Conservation (phyloP, 2,888 invertebrate genomes). For the Marasmarcha lunaedactyla region DNA sequence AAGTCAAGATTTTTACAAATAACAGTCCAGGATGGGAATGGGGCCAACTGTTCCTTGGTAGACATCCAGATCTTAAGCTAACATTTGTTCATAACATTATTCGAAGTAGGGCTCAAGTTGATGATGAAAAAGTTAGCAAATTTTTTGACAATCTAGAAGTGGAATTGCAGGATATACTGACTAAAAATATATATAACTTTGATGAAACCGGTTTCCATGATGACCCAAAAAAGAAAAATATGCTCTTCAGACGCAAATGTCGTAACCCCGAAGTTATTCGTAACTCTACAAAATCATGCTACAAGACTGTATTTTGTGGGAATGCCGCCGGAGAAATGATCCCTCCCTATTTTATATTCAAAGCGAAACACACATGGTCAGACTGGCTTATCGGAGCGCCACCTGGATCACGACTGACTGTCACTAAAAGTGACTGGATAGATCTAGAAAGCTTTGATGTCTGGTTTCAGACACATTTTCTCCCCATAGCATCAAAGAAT, state of each 20-base stretch:
- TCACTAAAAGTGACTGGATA: conserved; percentile 17
- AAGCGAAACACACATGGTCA: conserved; percentile 17
- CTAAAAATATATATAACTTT: neutral
- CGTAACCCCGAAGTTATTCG: conserved; percentile 17
- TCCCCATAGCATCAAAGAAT: conserved; percentile 11
- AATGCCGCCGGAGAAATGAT: conserved; percentile 17
- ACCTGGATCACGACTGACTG: conserved; percentile 15
- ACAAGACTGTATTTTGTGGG: conserved; percentile 16
- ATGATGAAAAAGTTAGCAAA: neutral
- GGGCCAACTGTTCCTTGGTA: neutral
- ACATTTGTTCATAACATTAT: neutral
- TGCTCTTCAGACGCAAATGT: conserved; percentile 14
- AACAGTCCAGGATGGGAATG: neutral
- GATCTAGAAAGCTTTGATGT: conserved; percentile 15
- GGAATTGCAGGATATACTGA: neutral
- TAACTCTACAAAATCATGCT: conserved; percentile 19
- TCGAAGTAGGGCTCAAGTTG: neutral
- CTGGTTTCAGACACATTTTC: conserved; percentile 16
- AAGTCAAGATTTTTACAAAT: neutral
- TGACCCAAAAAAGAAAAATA: neutral
- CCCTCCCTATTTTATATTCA: conserved; percentile 17
- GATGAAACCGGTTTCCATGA: neutral
- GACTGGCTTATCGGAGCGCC: conserved; percentile 18
- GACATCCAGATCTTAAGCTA: neutral
- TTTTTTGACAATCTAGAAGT: neutral